Evolutionary conservation across 2,797 vertebrate species (phyloP).

Genomic region (Pygocentrus nattereri): DNA sequence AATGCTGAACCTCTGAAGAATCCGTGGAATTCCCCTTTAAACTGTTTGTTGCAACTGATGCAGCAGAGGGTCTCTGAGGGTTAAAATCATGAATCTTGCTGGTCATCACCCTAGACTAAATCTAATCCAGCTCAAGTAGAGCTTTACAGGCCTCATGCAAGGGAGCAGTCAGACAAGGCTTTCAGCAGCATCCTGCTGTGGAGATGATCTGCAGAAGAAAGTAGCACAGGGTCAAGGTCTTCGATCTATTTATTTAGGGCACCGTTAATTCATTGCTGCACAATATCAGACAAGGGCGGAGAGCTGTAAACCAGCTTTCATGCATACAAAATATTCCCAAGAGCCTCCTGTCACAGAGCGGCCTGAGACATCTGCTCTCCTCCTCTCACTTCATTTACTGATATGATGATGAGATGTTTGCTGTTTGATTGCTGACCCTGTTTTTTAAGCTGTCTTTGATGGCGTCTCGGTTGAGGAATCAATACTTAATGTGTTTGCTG

Average conservation of each 20-base stretch:
- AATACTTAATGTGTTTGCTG: not conserved
- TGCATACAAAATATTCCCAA: conserved; percentile 45
- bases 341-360: not conserved
- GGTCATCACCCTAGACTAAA: not conserved
- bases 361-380: not conserved
- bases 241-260: conserved; percentile 25
- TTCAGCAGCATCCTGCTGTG: not conserved
- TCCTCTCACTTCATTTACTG: not conserved
- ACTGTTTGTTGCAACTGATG: too few species aligned
- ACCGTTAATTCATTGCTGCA: conserved; percentile 28
- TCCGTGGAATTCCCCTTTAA: too few species aligned
- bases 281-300: conserved; percentile 38
- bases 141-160: not conserved
- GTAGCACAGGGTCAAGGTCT: conserved; percentile 36
- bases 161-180: not conserved
- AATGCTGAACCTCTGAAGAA: too few species aligned
- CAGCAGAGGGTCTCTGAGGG: too few species aligned
- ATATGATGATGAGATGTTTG: not conserved
- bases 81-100: too few species aligned
- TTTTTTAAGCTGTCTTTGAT: not conserved
- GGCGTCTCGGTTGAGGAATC: not conserved
- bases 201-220: not conserved
- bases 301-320: conserved; percentile 16
- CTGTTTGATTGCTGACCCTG: not conserved
- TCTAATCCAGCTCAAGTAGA: not conserved